Evolutionary conservation across 2,888 invertebrate species (phyloP).

Genomic region (Dicycla oo): DNA sequence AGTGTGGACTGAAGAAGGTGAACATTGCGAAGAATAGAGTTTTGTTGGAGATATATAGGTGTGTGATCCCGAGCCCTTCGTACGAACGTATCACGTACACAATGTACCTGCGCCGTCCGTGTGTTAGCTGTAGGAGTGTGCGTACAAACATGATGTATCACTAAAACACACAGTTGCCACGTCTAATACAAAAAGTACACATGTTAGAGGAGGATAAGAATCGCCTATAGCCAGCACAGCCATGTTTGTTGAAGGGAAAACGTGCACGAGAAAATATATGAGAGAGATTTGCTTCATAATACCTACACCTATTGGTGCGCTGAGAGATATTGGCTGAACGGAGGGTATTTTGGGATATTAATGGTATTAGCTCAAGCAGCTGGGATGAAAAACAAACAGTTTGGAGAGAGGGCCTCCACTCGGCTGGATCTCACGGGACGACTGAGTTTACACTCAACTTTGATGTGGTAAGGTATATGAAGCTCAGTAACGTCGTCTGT

Average conservation of each 20-base stretch:
- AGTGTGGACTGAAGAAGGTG: constrained; percentile 14
- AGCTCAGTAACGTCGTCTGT: neutral
- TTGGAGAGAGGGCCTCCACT: constrained; percentile 10
- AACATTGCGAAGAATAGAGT: neutral
- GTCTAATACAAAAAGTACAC: constrained; percentile 56
- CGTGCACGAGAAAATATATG: constrained; percentile 53
- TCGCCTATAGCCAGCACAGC: constrained; percentile 39
- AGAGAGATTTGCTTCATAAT: constrained; percentile 38
- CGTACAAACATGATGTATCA: constrained; percentile 32
- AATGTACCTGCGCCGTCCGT: constrained; percentile 16
- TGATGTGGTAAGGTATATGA: constrained; percentile 18
- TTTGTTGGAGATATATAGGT: constrained; percentile 1
- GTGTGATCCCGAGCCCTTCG: constrained; percentile 6
- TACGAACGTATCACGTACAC: constrained; percentile 35
- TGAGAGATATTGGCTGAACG: constrained; percentile 41
- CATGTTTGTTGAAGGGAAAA: constrained; percentile 53
- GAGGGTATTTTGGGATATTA: constrained; percentile 51
- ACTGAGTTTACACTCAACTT: constrained; percentile 3
- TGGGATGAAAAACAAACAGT: constrained; percentile 58
- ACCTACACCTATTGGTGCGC: constrained; percentile 29
- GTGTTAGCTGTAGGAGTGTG: neutral
- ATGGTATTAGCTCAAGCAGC: constrained; percentile 58
- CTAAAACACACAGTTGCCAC: constrained; percentile 36
- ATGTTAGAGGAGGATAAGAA: constrained; percentile 51
- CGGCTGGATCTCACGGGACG: constrained; percentile 4